Percentiles rank a stretch among this genome's conserved stretches.
Evolutionary conservation across 2,113 vertebrate genomes (phyloP).

Genomic region (Oriolus oriolus): DNA sequence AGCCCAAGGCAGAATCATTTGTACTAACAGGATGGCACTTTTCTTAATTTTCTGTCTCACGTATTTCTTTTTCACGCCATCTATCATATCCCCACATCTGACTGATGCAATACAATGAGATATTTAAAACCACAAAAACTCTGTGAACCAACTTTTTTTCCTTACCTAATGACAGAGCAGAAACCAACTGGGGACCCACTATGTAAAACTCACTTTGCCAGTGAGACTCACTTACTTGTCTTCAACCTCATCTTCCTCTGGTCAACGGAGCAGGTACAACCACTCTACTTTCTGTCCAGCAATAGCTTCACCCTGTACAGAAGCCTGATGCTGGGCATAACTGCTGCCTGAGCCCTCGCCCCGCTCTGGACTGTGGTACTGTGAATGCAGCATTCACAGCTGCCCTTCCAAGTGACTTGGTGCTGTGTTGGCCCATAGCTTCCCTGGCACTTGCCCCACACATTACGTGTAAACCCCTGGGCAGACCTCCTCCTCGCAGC

Average conservation of each 20-base stretch:
- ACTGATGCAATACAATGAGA: neutral
- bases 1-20: neutral
- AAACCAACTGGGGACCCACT: neutral
- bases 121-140: neutral
- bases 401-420: neutral
- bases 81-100: neutral
- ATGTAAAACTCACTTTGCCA: neutral
- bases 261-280: neutral
- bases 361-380: neutral
- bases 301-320: neutral
- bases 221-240: neutral
- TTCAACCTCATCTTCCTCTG: neutral
- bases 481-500: neutral
- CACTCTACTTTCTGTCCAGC: neutral
- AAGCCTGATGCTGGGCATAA: neutral
- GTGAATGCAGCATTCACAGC: neutral
- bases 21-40: neutral
- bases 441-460: neutral
- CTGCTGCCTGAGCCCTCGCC: neutral
- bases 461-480: neutral
- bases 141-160: neutral
- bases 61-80: neutral
- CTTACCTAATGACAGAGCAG: neutral
- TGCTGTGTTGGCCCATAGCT: neutral
- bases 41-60: neutral